A percentile compares a stretch with the other conserved stretches of the same genome.
Evolutionary conservation across 2,888 invertebrate species (phyloP).

Genomic region (Conus canariensis): DNA sequence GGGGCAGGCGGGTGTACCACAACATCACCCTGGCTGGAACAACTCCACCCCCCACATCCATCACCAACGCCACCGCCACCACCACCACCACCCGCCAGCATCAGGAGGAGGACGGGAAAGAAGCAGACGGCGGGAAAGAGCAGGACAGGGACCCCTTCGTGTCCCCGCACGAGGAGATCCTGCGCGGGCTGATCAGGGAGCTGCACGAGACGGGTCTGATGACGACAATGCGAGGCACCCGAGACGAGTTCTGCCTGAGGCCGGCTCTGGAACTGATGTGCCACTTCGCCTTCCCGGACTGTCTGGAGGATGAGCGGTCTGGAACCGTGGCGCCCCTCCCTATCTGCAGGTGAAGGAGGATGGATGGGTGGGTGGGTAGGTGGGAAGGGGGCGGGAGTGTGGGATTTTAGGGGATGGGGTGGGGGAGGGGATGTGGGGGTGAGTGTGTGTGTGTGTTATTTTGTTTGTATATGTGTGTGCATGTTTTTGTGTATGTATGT

Average conservation of each 20-base stretch:
- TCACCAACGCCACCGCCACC: conserved; percentile 15
- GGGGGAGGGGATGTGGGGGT: too few relatives aligned
- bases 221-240: conserved; percentile 9
- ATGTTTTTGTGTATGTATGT: too few relatives aligned
- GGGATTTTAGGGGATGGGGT: too few relatives aligned
- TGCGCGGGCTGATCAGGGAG: conserved; percentile 57
- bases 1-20: conserved; percentile 39
- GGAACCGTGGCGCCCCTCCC: conserved; percentile 43
- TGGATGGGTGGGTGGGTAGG: too few relatives aligned
- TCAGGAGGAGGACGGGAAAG: neutral
- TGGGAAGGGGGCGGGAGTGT: too few relatives aligned
- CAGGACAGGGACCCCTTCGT: neutral
- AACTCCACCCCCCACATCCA: neutral
- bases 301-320: conserved; percentile 79
- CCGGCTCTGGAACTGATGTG: conserved; percentile 94
- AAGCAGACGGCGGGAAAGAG: too few relatives aligned
- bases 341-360: conserved; percentile 62
- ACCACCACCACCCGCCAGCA: neutral
- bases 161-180: conserved; percentile 56
- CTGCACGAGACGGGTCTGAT: conserved; percentile 52
- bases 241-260: conserved; percentile 83
- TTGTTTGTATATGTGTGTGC: too few relatives aligned
- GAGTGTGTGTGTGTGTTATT: too few relatives aligned
- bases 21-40: neutral
- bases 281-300: conserved; percentile 94